Conservation (phyloP, 2,888 invertebrate genomes). For the Microctonus aethiopoides region DNA sequence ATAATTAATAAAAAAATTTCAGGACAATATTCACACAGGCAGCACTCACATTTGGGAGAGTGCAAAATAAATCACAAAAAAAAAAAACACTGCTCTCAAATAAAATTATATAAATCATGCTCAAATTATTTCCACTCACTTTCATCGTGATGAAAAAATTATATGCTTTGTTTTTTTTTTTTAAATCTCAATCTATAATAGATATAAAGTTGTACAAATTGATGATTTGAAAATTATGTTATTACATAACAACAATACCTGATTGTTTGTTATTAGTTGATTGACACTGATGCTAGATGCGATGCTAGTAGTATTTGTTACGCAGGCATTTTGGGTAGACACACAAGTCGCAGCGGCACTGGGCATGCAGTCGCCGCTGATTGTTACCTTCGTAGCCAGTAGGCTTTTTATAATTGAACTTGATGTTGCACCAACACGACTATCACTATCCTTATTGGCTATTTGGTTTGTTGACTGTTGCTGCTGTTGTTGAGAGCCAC, state of each 20-base stretch:
- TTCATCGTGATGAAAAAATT: conserved; percentile 7
- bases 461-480: conserved; percentile 57
- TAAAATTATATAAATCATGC: neutral
- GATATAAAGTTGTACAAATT: neutral
- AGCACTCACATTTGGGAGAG: neutral
- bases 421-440: conserved; percentile 69
- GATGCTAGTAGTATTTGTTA: conserved; percentile 67
- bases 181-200: neutral
- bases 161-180: conserved; percentile 6
- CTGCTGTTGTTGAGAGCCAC: conserved; percentile 56
- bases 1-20: too few relatives aligned
- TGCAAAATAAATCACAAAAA: neutral
- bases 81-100: neutral
- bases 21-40: too few relatives aligned
- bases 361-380: conserved; percentile 71
- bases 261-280: conserved; percentile 67
- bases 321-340: conserved; percentile 64
- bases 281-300: conserved; percentile 68
- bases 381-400: conserved; percentile 89
- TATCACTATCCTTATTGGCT: conserved; percentile 58
- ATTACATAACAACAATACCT: conserved; percentile 58
- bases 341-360: conserved; percentile 66
- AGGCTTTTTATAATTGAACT: conserved; percentile 93
- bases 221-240: conserved; percentile 27
- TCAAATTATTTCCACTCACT: conserved; percentile 5